phyloP scores from a whole-genome alignment of 2,113 vertebrate species.

The Hirundichthys speculiger region DNA sequence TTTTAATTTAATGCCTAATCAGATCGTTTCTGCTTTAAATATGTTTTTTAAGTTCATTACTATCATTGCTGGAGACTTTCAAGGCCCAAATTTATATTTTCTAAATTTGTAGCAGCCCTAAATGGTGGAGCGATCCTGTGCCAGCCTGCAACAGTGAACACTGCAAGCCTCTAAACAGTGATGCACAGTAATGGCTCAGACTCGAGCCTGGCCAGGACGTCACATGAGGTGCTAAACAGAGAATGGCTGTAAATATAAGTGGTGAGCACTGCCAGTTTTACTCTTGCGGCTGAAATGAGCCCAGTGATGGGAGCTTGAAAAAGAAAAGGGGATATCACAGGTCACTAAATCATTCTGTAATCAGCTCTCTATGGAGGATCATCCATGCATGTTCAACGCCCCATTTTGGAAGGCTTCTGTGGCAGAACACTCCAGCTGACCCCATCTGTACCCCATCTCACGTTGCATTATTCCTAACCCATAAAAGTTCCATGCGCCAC shows the following conservation, averaged over 20 bases:
- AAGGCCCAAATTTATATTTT: conserved; percentile 1
- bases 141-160: conserved; percentile 66
- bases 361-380: conserved; percentile 80
- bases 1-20: background rate
- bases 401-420: conserved; percentile 79
- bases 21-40: background rate
- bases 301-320: conserved; percentile 70
- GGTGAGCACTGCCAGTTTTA: conserved; percentile 67
- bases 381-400: conserved; percentile 77
- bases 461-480: conserved; percentile 87
- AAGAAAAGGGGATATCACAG: conserved; percentile 72
- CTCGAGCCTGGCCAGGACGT: conserved; percentile 62
- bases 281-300: conserved; percentile 71
- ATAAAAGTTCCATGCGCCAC: conserved; percentile 89
- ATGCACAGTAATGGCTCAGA: conserved; percentile 67
- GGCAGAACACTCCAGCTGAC: conserved; percentile 84
- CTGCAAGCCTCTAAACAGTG: conserved; percentile 59
- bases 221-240: conserved; percentile 66
- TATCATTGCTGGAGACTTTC: conserved; percentile 6
- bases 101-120: conserved; percentile 18
- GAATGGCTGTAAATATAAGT: conserved; percentile 74
- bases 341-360: conserved; percentile 88
- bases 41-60: conserved; percentile 2
- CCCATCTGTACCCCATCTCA: conserved; percentile 86
- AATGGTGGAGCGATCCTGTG: conserved; percentile 36